Evolutionary conservation across 2,113 vertebrate species (phyloP), one percentile per base, ranked within the genome.

Genomic region (Aix galericulata): DNA sequence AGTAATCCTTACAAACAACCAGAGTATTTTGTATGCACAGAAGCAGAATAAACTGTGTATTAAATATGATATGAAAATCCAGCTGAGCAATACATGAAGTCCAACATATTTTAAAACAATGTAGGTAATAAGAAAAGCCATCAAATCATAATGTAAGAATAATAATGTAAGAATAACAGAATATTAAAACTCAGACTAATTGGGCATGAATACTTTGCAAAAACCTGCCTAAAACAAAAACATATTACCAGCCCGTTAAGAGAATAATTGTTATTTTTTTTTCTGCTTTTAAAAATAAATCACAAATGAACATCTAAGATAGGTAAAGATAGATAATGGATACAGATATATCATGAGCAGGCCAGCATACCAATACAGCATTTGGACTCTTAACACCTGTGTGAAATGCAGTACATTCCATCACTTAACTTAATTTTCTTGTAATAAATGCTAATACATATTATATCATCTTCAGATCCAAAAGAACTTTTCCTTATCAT

Each of bases 331-430:
- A 13, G 40, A 15, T 56, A 78, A 38, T 60, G 62, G 73, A 38
- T 66, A 56, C 29, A 73, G 34, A 27, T 11, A n/a, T 53, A 85
- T 53, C 32, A 58, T 8, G 55, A 52, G 63, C 44, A 75, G 44
- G 31, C 10, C 32, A 20, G 17, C 71, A n/a, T 67, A 25, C 46
- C 52, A 74, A 26, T 32, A 15, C 7, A 82, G 2, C 3, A 13
- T 71, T 76, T 86, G 9, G 22, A 78, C 20, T 81, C 9, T 32
- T 88, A 56, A 38, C 0, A 1, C 3, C 0, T 63, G 13, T 56
- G 14, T 29, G 27, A 88, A 95, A 82, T 44, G 15, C n/a, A 81
- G 4, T 16, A 27, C 8, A 13, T 82, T 76, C 32, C 14, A 63
- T 29, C 13, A 32, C 48, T 91, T 63, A 62, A 53, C 23, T 10